Percentiles rank a stretch among this genome's conserved stretches.
phyloP scores from a whole-genome alignment of 2,113 vertebrate species.

The Chunga burmeisteri region DNA sequence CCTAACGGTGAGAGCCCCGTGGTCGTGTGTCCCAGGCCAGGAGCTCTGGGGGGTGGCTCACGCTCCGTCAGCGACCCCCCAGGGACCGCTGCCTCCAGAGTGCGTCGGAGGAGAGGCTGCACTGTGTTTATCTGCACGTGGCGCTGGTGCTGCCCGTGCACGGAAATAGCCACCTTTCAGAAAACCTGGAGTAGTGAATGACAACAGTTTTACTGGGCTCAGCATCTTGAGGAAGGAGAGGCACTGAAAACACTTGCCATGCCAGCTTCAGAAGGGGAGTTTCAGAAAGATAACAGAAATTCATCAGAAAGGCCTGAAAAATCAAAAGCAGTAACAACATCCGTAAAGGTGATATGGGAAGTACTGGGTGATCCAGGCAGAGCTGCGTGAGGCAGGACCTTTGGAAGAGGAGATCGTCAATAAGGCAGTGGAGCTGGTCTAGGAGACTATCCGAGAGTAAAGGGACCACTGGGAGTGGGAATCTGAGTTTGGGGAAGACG shows the following conservation, averaged over 20 bases:
- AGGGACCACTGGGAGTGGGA: neutral
- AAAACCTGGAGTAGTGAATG: neutral
- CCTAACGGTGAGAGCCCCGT: rapidly evolving
- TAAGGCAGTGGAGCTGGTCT: neutral
- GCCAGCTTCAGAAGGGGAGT: neutral
- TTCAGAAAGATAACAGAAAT: neutral
- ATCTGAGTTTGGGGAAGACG: neutral
- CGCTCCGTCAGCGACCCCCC: rapidly evolving
- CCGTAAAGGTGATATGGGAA: rapidly evolving
- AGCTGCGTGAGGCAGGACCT: neutral
- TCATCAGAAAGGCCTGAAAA: neutral
- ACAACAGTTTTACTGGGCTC: neutral
- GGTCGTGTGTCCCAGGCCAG: no score
- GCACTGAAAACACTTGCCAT: neutral
- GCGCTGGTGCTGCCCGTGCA: neutral
- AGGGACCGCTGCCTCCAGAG: neutral
- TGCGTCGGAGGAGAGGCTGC: neutral
- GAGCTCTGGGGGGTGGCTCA: neutral
- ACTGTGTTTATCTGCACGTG: rapidly evolving
- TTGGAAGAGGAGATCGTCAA: neutral
- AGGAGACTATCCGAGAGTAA: no score
- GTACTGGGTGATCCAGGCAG: neutral
- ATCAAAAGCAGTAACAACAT: neutral
- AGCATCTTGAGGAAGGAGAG: neutral
- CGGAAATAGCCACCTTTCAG: neutral